A percentile compares a stretch with the other conserved stretches of the same genome.
These are phyloP conservation scores for Zophobas atratus DNA, from an alignment of 1,140 invertebrate genomes.

Conservation along the genomic window DNA sequence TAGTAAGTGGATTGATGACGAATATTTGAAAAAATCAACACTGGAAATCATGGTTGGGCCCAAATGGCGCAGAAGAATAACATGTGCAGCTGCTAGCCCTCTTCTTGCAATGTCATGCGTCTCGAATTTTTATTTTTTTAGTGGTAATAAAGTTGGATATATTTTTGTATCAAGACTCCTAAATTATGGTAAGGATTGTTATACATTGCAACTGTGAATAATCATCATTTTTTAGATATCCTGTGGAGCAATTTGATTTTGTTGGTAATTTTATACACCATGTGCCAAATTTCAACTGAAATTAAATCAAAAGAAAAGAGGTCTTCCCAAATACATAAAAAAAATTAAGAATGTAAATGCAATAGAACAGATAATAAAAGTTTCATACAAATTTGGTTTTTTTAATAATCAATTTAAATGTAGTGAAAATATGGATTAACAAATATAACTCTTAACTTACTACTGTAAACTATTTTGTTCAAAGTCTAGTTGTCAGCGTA, in stretches of 20 bases:
- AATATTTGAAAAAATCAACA: conserved; percentile 55
- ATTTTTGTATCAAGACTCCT: conserved; percentile 71
- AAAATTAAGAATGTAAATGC: conserved; percentile 18
- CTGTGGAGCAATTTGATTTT: conserved; percentile 52
- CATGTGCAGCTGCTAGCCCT: conserved; percentile 79
- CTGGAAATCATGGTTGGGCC: conserved; percentile 70
- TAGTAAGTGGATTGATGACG: conserved; percentile 29
- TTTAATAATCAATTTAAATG: conserved; percentile 17
- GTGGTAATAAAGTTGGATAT: conserved; percentile 79
- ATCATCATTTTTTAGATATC: conserved; percentile 53
- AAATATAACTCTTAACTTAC: neutral
- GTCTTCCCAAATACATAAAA: conserved; percentile 42
- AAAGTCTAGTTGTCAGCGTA: conserved; percentile 51
- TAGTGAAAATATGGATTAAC: no score
- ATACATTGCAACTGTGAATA: no score
- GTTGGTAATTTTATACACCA: conserved; percentile 59
- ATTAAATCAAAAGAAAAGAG: conserved; percentile 47
- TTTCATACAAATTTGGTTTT: neutral
- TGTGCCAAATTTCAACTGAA: conserved; percentile 62
- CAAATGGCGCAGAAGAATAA: conserved; percentile 71
- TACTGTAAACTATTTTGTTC: neutral
- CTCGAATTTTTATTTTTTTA: conserved; percentile 91
- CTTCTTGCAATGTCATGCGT: conserved; percentile 83
- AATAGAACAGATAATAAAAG: conserved; percentile 14
- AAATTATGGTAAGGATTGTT: conserved; percentile 53